Base-by-base conservation (phyloP, 2,113 vertebrate genomes). In the Pterocles burchelli region DNA sequence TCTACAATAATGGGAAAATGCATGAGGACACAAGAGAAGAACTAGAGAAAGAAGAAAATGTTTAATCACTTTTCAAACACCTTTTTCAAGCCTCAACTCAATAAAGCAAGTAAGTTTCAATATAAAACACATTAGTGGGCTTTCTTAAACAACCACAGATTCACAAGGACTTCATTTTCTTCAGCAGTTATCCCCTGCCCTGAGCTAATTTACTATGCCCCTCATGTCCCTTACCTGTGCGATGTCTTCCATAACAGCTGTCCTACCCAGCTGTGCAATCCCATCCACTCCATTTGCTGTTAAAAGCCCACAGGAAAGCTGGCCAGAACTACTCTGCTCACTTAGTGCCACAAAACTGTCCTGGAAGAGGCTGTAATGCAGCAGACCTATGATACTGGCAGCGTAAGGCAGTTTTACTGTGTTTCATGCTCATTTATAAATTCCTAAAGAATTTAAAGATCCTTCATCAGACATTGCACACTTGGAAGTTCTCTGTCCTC, bases 171-270 rank as follows among this genome's bases (percentile, higher is more conserved):
- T 75, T 85, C 1, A 21, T 59, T 78, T 63, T 46, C 31, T 49
- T 67, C 21, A 52, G 13, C 34, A 63, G 6, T 14, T 68, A 33
- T 26, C 2, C 7, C 6, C 24, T 59, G 41, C 21, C 6, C 6
- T 48, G 41, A 73, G 7, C 2, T 63, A 34, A 51, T 41, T 41
- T 58, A 25, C 12, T 38, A 8, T 28, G 17, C 8, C 11, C 4
- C 2, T 11, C 5, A 8, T 15, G 2, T 22, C 25, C 11, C 16
- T 85, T 76, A 66, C 49, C 41, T 22, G 4, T 34, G 14, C 28
- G 13, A 24, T 1, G 1, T 12, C 25, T 74, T 45, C 21, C 73
- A 77, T 1, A 1, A 7, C 1, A 49, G 10, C 7, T 55, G 12
- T 4, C 1, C 28, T 63, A 55, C 20, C 25, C 29, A 63, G 21